Conservation (phyloP, 2,113 vertebrate genomes). For the human region DNA sequence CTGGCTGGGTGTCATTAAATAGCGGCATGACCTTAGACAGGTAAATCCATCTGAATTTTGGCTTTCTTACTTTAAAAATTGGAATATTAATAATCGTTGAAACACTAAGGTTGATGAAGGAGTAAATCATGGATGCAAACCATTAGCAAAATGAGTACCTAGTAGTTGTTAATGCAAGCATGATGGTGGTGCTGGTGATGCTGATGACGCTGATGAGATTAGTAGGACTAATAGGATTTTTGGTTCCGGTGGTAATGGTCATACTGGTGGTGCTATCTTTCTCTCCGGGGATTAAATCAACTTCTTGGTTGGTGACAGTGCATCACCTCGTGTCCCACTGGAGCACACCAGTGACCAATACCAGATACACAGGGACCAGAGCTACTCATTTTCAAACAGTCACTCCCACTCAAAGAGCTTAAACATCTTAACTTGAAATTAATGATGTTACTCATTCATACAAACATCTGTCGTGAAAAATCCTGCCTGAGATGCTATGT, state of each 20-base stretch:
- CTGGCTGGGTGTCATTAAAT: neutral
- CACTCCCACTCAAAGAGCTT: neutral
- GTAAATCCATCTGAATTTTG: neutral
- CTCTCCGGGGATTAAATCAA: too few species aligned
- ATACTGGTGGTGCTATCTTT: fast-evolving
- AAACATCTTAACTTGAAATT: neutral
- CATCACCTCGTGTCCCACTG: fast-evolving
- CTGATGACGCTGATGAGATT: fast-evolving
- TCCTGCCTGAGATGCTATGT: fast-evolving
- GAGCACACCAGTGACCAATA: neutral
- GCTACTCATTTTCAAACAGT: neutral
- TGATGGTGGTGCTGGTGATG: fast-evolving
- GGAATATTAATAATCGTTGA: too few species aligned
- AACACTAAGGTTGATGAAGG: neutral
- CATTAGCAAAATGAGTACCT: too few species aligned
- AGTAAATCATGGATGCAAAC: neutral
- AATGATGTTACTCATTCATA: neutral
- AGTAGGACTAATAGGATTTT: fast-evolving
- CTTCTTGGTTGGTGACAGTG: too few species aligned
- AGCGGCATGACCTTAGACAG: too few species aligned
- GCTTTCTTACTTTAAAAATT: neutral
- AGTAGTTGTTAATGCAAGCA: fast-evolving
- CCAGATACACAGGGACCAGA: fast-evolving
- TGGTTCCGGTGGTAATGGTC: too few species aligned
- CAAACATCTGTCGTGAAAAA: neutral